Percentiles rank a stretch among this genome's conserved stretches.
Conservation (phyloP, 37 sponge, comb jelly and placozoan genomes). For the Dysidea cf. avara region DNA sequence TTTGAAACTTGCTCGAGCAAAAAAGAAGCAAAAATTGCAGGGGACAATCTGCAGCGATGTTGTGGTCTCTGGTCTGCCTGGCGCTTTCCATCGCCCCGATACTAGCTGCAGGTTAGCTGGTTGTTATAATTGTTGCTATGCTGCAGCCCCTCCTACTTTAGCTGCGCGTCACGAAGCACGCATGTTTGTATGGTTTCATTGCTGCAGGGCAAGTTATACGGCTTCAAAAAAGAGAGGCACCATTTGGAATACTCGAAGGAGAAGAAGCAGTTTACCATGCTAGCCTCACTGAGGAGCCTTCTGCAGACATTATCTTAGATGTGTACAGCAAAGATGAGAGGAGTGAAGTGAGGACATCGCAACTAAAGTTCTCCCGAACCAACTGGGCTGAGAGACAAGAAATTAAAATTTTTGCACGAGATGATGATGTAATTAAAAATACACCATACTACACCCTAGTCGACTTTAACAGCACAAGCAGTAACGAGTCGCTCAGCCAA, state of each 20-base stretch:
- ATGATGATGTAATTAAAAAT: slow-evolving; percentile 77
- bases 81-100: neutral
- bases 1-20: too few relatives aligned
- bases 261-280: slow-evolving; percentile 35
- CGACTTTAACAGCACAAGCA: slow-evolving; percentile 7
- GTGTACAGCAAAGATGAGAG: neutral
- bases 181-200: too few relatives aligned
- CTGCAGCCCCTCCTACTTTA: too few relatives aligned
- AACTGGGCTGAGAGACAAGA: slow-evolving; percentile 71
- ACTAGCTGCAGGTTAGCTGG: neutral
- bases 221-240: slow-evolving; percentile 44
- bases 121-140: slow-evolving; percentile 1
- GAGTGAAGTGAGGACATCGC: neutral
- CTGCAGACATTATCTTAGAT: neutral
- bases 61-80: too few relatives aligned
- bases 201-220: too few relatives aligned
- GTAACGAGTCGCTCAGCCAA: slow-evolving; percentile 5
- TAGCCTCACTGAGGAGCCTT: slow-evolving; percentile 52
- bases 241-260: slow-evolving; percentile 54
- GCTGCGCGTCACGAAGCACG: too few relatives aligned
- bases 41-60: too few relatives aligned
- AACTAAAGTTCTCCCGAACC: slow-evolving; percentile 56
- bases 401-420: slow-evolving; percentile 52
- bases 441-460: slow-evolving; percentile 56
- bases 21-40: too few relatives aligned